phyloP scores from a whole-genome alignment of 2,797 vertebrate genomes.

The Okamejei kenojei region DNA sequence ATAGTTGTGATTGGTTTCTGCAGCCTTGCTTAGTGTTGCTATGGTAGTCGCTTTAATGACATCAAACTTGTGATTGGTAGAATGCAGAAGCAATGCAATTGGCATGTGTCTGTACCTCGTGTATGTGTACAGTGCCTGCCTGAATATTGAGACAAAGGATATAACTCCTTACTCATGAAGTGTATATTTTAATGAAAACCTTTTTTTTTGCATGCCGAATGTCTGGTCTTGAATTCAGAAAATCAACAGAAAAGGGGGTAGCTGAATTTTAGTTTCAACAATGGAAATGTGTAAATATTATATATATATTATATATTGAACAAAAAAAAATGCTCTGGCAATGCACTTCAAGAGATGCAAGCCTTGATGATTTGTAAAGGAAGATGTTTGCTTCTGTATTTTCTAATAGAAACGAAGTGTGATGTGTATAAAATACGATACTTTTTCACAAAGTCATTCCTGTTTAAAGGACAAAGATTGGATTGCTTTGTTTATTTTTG shows the following conservation, averaged over 20 bases:
- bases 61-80: slow-evolving; percentile 74
- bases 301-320: slow-evolving; percentile 7
- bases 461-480: slow-evolving; percentile 23
- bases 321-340: neutral
- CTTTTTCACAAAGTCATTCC: slow-evolving; percentile 17
- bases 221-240: slow-evolving; percentile 36
- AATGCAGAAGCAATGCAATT: slow-evolving; percentile 78
- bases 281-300: slow-evolving; percentile 40
- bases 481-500: slow-evolving; percentile 46
- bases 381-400: slow-evolving; percentile 2
- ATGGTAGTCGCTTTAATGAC: slow-evolving; percentile 64
- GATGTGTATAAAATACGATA: slow-evolving; percentile 8
- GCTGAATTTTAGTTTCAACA: slow-evolving; percentile 52
- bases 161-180: slow-evolving; percentile 72
- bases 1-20: slow-evolving; percentile 45
- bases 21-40: slow-evolving; percentile 48
- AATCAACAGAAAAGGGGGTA: slow-evolving; percentile 3
- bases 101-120: slow-evolving; percentile 82
- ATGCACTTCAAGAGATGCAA: slow-evolving; percentile 25
- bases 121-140: slow-evolving; percentile 79
- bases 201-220: slow-evolving; percentile 33
- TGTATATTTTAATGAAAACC: slow-evolving; percentile 62
- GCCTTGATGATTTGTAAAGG: neutral
- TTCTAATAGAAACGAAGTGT: slow-evolving; percentile 13
- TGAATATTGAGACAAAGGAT: slow-evolving; percentile 65